phyloP scores from a whole-genome alignment of 2,113 vertebrate genomes.

The Ailurus styani region DNA sequence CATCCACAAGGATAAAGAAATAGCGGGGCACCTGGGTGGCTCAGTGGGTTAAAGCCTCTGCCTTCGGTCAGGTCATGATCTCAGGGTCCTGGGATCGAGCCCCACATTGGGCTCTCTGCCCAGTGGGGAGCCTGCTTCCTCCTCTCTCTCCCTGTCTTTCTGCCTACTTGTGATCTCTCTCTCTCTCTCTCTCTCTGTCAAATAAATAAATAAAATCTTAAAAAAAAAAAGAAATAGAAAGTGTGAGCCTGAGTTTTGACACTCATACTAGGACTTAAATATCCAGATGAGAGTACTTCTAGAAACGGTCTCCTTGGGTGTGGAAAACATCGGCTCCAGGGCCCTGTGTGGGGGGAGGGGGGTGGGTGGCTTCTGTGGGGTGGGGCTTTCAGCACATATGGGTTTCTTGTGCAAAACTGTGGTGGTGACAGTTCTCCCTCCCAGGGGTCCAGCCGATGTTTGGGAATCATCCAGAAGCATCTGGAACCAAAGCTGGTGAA shows the following conservation, averaged over 20 bases:
- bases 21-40: too few relatives aligned
- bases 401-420: background rate
- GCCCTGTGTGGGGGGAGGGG: rapidly evolving
- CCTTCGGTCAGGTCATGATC: too few relatives aligned
- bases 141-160: too few relatives aligned
- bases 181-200: too few relatives aligned
- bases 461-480: background rate
- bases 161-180: too few relatives aligned
- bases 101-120: too few relatives aligned
- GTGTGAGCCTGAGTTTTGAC: background rate
- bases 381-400: rapidly evolving
- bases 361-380: background rate
- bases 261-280: background rate
- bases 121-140: too few relatives aligned
- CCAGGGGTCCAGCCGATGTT: background rate
- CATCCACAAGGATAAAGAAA: background rate
- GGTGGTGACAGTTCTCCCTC: background rate
- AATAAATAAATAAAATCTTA: too few relatives aligned
- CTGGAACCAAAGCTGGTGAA: background rate
- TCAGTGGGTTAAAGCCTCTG: too few relatives aligned
- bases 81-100: too few relatives aligned
- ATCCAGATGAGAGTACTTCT: background rate
- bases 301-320: background rate
- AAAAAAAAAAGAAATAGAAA: too few relatives aligned
- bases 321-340: rapidly evolving